Evolutionary conservation across 2,797 vertebrate genomes (phyloP).

Genomic region (Stomatorhinus walkeri): DNA sequence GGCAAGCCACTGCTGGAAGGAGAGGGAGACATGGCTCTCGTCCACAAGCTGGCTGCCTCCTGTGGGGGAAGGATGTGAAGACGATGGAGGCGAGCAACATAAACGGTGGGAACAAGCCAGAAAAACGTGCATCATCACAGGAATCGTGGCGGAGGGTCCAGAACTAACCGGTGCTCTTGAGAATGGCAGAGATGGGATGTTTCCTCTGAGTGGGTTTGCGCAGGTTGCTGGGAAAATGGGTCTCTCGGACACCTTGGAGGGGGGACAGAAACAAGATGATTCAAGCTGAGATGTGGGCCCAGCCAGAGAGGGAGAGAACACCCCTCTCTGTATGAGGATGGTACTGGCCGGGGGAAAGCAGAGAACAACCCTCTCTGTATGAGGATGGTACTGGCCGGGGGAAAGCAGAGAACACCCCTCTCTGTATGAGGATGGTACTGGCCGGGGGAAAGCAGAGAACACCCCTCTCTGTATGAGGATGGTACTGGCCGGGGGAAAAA

Average conservation of each 20-base stretch:
- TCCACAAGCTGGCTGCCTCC: conserved; percentile 65
- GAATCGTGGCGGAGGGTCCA: background rate
- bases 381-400: background rate
- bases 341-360: background rate
- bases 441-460: background rate
- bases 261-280: background rate
- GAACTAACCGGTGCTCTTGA: conserved; percentile 57
- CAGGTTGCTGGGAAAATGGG: conserved; percentile 29
- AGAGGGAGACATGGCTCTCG: conserved; percentile 67
- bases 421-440: background rate
- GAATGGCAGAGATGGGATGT: conserved; percentile 35
- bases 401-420: background rate
- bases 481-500: background rate
- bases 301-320: background rate
- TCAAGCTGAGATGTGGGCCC: background rate
- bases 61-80: conserved; percentile 33
- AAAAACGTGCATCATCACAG: background rate
- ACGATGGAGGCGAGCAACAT: background rate
- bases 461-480: background rate
- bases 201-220: conserved; percentile 56
- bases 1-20: conserved; percentile 83
- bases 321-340: background rate
- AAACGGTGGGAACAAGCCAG: background rate
- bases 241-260: conserved; percentile 40
- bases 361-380: background rate